Conservation (phyloP, 2,888 invertebrate genomes). For the Crossocerus cetratus region DNA sequence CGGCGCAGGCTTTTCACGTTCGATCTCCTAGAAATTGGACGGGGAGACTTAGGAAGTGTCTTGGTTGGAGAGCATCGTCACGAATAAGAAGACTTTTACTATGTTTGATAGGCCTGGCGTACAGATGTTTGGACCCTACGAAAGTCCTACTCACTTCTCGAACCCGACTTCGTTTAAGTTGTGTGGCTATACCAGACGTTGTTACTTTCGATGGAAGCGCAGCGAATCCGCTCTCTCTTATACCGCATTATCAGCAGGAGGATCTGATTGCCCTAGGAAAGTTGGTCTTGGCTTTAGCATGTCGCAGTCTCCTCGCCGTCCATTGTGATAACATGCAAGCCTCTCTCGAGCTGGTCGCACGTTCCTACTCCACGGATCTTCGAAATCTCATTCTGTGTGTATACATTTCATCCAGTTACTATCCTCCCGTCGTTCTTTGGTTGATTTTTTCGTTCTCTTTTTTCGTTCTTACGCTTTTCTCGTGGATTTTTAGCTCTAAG, state of each 20-base stretch:
- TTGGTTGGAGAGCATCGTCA: no score
- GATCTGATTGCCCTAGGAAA: slow-evolving; percentile 95
- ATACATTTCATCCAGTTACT: slow-evolving; percentile 17
- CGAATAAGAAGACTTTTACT: not conserved
- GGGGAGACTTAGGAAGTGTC: not conserved
- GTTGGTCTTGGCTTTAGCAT: slow-evolving; percentile 94
- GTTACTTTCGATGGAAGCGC: slow-evolving; percentile 86
- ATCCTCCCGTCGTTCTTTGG: no score
- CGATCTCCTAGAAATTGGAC: not conserved
- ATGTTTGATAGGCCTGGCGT: slow-evolving; percentile 80
- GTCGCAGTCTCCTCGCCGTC: slow-evolving; percentile 92
- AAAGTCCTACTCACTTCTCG: slow-evolving; percentile 91
- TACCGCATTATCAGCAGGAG: slow-evolving; percentile 90
- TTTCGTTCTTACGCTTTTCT: not conserved
- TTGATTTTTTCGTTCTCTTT: not conserved
- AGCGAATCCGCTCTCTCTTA: slow-evolving; percentile 82
- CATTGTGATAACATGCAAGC: slow-evolving; percentile 92
- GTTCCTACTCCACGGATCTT: slow-evolving; percentile 95
- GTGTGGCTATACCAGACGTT: slow-evolving; percentile 89
- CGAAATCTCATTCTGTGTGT: slow-evolving; percentile 93
- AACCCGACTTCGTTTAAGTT: slow-evolving; percentile 87
- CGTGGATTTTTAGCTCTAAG: no score
- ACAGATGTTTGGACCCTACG: slow-evolving; percentile 92
- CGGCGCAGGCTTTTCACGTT: no score
- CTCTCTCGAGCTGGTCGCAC: slow-evolving; percentile 91